phyloP scores from a whole-genome alignment of 2,888 invertebrate genomes.

The Sminthurinus aureus region DNA sequence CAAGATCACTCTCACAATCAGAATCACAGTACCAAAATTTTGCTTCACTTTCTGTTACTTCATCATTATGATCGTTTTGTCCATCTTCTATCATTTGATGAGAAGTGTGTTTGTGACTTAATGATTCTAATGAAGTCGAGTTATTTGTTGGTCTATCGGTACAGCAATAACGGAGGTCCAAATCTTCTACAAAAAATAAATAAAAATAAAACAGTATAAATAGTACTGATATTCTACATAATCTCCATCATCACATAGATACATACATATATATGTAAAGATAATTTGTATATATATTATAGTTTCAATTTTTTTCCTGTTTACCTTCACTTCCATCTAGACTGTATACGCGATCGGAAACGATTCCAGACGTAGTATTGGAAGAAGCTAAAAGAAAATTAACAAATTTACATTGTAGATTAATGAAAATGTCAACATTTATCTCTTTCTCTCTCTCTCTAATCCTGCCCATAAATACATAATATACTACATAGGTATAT shows the following conservation, averaged over 20 bases:
- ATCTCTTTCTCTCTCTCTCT: too few relatives aligned
- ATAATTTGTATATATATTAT: too few relatives aligned
- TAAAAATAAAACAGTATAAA: conserved; percentile 18
- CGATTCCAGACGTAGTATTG: conserved; percentile 96
- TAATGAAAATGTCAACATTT: background rate
- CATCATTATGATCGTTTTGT: background rate
- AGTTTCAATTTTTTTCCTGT: too few relatives aligned
- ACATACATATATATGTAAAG: too few relatives aligned
- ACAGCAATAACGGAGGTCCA: conserved; percentile 57
- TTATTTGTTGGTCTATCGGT: conserved; percentile 50
- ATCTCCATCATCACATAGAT: background rate
- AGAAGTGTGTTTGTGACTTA: conserved; percentile 54
- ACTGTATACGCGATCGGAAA: conserved; percentile 93
- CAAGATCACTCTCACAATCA: conserved; percentile 55
- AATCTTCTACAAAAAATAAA: conserved; percentile 54
- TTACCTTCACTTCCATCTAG: conserved; percentile 80
- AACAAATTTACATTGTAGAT: background rate
- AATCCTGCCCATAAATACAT: too few relatives aligned
- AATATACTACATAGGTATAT: too few relatives aligned
- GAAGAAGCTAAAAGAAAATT: conserved; percentile 73
- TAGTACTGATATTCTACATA: background rate
- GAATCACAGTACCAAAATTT: conserved; percentile 60
- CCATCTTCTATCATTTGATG: conserved; percentile 38
- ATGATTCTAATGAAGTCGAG: conserved; percentile 58
- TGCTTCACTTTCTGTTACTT: conserved; percentile 42